Base-by-base conservation (phyloP, 2,797 vertebrate species). In the Falco columbarius region DNA sequence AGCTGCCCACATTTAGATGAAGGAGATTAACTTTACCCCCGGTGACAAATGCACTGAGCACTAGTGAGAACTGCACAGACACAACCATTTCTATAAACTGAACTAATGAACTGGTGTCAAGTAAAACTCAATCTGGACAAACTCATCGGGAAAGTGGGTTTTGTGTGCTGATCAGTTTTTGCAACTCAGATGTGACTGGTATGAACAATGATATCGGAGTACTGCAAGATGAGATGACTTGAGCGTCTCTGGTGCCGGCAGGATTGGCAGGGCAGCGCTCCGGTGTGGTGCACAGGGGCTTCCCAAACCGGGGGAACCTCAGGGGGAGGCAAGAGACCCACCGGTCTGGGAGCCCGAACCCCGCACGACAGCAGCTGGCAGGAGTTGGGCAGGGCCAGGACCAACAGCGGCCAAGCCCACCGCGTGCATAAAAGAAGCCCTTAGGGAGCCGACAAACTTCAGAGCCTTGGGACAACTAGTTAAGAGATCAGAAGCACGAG, bases 1-100 rank as follows among this genome's bases (percentile, higher is more conserved):
- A 40, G 76, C 91, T 86, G 91, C 92, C 72, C 86, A 34, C 6
- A 46, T 89, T 95, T 54, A 59, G 76, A 95, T 80, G 76, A 95
- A 95, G 18, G 82, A 93, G 73, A 90, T 95, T 79, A 71, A 93
- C 52, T 79, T 80, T 49, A 52, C 36, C 83, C 82, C 42, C 59
- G 54, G 90, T 27, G 91, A 81, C 73, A 95, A 63, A 36, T 6
- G 80, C 77, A 47, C 54, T 11, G 19, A 94, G 62, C 61, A 71
- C 61, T 56, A 65, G 76, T 7, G 46, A 89, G 75, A 91, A 81
- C 82, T 2, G 58, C 77, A 51, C 36, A 77, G 85, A 68, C 74
- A 44, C 72, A 83, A 72, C 52, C 68, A 24, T 42, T 71, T 46
- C 74, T 3, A 40, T 55, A 29, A 34, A 36, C 7, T 0, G 12